phyloP scores from a whole-genome alignment of 2,888 invertebrate genomes.

The Fragum sueziense region DNA sequence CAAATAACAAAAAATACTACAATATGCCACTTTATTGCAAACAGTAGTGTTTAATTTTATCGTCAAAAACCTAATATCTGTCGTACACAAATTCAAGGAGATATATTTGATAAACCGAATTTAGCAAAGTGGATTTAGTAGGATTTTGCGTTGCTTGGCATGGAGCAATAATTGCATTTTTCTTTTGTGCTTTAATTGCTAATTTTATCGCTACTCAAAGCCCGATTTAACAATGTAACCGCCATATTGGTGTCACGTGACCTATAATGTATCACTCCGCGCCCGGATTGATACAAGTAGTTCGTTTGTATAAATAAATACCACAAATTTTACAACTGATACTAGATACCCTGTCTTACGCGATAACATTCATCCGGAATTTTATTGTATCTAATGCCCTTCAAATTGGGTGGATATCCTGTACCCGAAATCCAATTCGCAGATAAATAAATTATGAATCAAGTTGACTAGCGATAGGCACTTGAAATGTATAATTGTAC shows the following conservation, averaged over 20 bases:
- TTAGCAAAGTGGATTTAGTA: slow-evolving; percentile 8
- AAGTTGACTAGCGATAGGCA: not conserved
- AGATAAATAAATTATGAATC: slow-evolving; percentile 16
- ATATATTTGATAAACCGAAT: slow-evolving; percentile 6
- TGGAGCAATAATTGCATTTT: slow-evolving; percentile 19
- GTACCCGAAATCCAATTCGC: slow-evolving; percentile 11
- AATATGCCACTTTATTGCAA: slow-evolving; percentile 10
- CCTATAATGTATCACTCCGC: slow-evolving; percentile 12
- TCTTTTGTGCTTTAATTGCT: slow-evolving; percentile 25
- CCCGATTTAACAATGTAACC: slow-evolving; percentile 11
- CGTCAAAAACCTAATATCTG: slow-evolving; percentile 12
- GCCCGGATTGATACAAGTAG: slow-evolving; percentile 6
- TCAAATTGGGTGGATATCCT: slow-evolving; percentile 3
- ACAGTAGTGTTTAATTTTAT: not conserved
- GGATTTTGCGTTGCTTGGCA: slow-evolving; percentile 20
- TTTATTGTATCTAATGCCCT: not conserved
- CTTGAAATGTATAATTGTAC: not conserved
- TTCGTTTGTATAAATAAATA: slow-evolving; percentile 13
- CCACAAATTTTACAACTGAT: slow-evolving; percentile 21
- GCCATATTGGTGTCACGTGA: slow-evolving; percentile 19
- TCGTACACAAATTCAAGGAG: slow-evolving; percentile 9
- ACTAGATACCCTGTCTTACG: not conserved
- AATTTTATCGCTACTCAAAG: slow-evolving; percentile 23
- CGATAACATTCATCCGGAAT: slow-evolving; percentile 12
- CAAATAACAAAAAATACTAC: not conserved